These are phyloP conservation scores for Dasyprocta punctata DNA, from an alignment of 2,113 vertebrate genomes.

Conservation along the genomic window DNA sequence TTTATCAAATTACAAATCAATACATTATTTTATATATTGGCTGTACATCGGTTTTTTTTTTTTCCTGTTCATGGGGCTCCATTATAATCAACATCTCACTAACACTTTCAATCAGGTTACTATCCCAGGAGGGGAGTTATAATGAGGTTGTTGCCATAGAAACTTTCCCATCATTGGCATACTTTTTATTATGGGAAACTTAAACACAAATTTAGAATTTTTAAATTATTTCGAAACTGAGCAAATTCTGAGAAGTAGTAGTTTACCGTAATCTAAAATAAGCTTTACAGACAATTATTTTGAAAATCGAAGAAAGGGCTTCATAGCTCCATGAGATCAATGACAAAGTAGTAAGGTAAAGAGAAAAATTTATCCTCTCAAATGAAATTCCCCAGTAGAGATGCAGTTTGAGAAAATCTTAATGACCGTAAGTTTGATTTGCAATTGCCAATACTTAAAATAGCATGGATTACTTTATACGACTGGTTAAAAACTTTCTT, in stretches of 20 bases:
- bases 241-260: neutral
- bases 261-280: slow-evolving; percentile 36
- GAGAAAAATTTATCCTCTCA: neutral
- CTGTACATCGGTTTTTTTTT: slow-evolving; percentile 74
- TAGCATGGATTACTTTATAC: neutral
- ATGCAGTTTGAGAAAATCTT: neutral
- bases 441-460: neutral
- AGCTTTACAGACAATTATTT: neutral
- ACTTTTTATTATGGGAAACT: slow-evolving; percentile 66
- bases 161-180: slow-evolving; percentile 76
- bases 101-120: slow-evolving; percentile 80
- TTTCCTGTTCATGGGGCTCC: slow-evolving; percentile 66
- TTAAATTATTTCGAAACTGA: slow-evolving; percentile 42
- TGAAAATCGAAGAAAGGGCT: neutral
- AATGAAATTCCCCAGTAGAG: neutral
- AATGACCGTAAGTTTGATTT: neutral
- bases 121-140: slow-evolving; percentile 73
- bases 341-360: neutral
- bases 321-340: neutral
- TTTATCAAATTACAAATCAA: slow-evolving; percentile 78
- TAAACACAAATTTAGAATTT: slow-evolving; percentile 58
- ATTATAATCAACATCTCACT: slow-evolving; percentile 81
- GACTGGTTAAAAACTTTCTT: neutral
- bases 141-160: slow-evolving; percentile 86
- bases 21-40: slow-evolving; percentile 70